phyloP scores from a whole-genome alignment of 2,113 vertebrate genomes.

The Grantiella picta region DNA sequence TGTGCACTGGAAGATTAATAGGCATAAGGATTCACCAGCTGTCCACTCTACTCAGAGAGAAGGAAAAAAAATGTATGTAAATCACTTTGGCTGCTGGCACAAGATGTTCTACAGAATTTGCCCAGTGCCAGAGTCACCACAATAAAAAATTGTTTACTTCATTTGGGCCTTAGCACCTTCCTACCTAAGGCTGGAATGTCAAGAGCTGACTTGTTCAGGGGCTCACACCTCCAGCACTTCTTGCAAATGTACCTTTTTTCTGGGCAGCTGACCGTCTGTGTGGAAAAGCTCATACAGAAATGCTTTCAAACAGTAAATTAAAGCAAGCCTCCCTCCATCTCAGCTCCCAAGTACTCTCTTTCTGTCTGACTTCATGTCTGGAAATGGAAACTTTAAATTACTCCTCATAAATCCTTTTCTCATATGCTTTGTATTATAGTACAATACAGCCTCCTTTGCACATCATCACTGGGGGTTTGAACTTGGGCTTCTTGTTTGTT shows the following conservation, averaged over 20 bases:
- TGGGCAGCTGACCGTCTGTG: not conserved
- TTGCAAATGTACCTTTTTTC: not conserved
- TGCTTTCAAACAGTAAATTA: not conserved
- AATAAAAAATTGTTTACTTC: not conserved
- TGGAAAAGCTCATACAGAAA: constrained; percentile 27
- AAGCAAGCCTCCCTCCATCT: not conserved
- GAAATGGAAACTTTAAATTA: not conserved
- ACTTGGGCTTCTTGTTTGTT: not conserved
- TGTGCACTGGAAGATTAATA: constrained; percentile 55
- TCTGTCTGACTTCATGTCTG: not conserved
- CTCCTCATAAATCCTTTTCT: not conserved
- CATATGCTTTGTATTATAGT: not conserved
- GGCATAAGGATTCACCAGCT: constrained; percentile 29
- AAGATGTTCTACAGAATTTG: constrained; percentile 4
- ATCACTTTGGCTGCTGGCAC: constrained; percentile 26
- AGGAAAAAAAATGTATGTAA: not conserved
- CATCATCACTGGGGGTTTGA: not conserved
- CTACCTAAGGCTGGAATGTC: not conserved
- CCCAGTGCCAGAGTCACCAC: not conserved
- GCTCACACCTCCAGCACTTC: not conserved
- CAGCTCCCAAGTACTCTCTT: not conserved
- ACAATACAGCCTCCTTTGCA: not conserved
- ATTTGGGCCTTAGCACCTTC: not conserved
- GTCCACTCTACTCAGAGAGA: not conserved
- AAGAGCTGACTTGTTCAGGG: not conserved